A percentile compares a stretch with the other conserved stretches of the same genome.
Evolutionary conservation across 2,888 invertebrate species (phyloP).

Genomic region (Torymus tubicola): DNA sequence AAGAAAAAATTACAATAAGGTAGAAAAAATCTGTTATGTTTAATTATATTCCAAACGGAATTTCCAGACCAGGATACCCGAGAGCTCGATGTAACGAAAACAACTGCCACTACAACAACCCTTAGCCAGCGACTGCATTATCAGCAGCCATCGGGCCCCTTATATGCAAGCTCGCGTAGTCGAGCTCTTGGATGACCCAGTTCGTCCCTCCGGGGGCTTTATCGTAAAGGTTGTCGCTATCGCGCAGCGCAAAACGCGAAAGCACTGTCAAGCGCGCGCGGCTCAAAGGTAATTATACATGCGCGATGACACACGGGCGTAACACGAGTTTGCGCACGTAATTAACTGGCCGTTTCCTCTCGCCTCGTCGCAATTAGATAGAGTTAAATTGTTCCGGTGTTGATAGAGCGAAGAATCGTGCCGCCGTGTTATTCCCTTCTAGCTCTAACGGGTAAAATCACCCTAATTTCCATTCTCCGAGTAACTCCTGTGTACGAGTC

Average conservation of each 20-base stretch:
- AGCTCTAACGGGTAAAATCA: not conserved
- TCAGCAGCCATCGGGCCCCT: conserved; percentile 36
- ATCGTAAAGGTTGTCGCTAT: conserved; percentile 55
- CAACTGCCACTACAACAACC: conserved; percentile 36
- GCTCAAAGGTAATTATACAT: conserved; percentile 45
- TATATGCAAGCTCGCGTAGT: conserved; percentile 42
- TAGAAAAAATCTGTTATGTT: too few relatives aligned
- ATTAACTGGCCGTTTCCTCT: conserved; percentile 44
- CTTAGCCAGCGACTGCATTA: conserved; percentile 47
- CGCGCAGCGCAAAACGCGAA: conserved; percentile 36
- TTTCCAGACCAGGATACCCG: conserved; percentile 14
- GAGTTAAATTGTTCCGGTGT: conserved; percentile 53
- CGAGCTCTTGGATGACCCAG: conserved; percentile 42
- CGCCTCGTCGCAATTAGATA: conserved; percentile 44
- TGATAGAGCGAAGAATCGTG: conserved; percentile 20
- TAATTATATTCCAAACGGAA: not conserved
- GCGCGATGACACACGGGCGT: conserved; percentile 1
- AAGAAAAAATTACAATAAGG: not conserved
- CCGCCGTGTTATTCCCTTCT: not conserved
- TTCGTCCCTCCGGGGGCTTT: conserved; percentile 38
- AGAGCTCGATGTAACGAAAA: too few relatives aligned
- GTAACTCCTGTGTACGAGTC: too few relatives aligned
- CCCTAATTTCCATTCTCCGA: too few relatives aligned
- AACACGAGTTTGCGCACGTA: conserved; percentile 13
- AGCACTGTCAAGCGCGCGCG: conserved; percentile 35